phyloP scores from a whole-genome alignment of 2,797 vertebrate genomes.

The Ptychobarbus kaznakovi region DNA sequence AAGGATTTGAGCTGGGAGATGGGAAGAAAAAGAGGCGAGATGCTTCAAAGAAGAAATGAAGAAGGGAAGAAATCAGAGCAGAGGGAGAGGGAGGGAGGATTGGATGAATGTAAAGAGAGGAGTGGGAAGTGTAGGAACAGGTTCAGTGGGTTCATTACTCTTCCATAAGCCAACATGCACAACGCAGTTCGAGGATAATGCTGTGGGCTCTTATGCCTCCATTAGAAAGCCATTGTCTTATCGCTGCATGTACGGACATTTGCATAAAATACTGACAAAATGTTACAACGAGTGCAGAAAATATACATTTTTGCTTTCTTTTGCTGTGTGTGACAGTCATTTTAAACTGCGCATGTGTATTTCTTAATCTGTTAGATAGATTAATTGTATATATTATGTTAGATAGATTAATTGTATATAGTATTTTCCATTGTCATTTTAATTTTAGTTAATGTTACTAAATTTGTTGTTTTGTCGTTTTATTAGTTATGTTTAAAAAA shows the following conservation, averaged over 20 bases:
- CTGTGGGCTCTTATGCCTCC: constrained; percentile 34
- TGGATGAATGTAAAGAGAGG: constrained; percentile 39
- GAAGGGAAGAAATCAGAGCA: constrained; percentile 18
- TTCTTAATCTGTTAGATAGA: neutral
- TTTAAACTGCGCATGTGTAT: neutral
- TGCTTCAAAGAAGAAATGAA: constrained; percentile 24
- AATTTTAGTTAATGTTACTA: neutral
- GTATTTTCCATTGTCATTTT: no score
- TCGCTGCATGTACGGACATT: constrained; percentile 23
- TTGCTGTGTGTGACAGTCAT: neutral
- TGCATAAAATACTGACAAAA: constrained; percentile 45
- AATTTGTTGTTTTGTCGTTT: no score
- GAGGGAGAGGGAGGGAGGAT: constrained; percentile 16
- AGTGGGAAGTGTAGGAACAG: constrained; percentile 60
- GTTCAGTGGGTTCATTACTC: constrained; percentile 52
- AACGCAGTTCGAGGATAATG: constrained; percentile 29
- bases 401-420: no score
- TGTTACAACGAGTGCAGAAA: constrained; percentile 27
- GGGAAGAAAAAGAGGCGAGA: constrained; percentile 19
- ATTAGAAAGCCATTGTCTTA: constrained; percentile 47
- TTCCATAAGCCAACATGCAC: constrained; percentile 52
- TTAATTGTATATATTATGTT: no score
- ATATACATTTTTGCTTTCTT: neutral
- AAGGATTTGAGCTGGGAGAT: constrained; percentile 16
- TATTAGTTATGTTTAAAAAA: neutral